Evolutionary conservation across 1,140 invertebrate species (phyloP).

Genomic region (Leptopilina boulardi): DNA sequence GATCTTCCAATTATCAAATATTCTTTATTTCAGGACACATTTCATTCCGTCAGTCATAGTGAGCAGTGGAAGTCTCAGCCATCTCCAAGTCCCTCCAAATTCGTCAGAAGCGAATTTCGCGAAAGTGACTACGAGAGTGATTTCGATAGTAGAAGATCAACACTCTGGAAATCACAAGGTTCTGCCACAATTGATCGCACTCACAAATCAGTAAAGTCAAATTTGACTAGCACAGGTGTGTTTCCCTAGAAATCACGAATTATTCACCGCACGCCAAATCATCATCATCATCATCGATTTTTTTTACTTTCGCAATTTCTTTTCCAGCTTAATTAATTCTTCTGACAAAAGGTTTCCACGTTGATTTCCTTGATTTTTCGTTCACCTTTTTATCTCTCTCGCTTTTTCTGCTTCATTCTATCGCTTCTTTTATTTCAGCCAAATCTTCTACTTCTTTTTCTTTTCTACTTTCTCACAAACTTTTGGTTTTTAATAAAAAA

Average conservation of each 20-base stretch:
- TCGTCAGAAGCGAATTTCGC: constrained; percentile 82
- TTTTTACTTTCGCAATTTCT: constrained; percentile 56
- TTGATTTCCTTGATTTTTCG: constrained; percentile 60
- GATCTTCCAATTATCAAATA: neutral
- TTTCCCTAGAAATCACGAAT: constrained; percentile 9
- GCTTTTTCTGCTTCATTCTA: constrained; percentile 44
- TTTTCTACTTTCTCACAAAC: constrained; percentile 40
- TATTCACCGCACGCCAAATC: constrained; percentile 43
- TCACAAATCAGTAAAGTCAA: constrained; percentile 79
- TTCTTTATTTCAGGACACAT: constrained; percentile 70
- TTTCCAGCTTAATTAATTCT: constrained; percentile 68
- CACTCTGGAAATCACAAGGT: constrained; percentile 78
- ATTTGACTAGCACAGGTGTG: constrained; percentile 75
- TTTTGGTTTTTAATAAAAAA: constrained; percentile 1
- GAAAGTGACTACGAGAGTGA: constrained; percentile 86
- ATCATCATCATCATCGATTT: constrained; percentile 44
- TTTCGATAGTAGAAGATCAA: constrained; percentile 80
- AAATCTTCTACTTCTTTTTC: neutral
- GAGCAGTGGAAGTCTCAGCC: constrained; percentile 63
- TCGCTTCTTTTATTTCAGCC: constrained; percentile 59
- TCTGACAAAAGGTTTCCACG: constrained; percentile 61
- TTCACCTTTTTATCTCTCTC: constrained; percentile 50
- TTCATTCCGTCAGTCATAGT: constrained; percentile 68
- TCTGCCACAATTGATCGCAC: constrained; percentile 76
- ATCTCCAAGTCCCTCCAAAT: constrained; percentile 78